Evolutionary conservation across 2,888 invertebrate species (phyloP).

Genomic region (Andrena camellia): DNA sequence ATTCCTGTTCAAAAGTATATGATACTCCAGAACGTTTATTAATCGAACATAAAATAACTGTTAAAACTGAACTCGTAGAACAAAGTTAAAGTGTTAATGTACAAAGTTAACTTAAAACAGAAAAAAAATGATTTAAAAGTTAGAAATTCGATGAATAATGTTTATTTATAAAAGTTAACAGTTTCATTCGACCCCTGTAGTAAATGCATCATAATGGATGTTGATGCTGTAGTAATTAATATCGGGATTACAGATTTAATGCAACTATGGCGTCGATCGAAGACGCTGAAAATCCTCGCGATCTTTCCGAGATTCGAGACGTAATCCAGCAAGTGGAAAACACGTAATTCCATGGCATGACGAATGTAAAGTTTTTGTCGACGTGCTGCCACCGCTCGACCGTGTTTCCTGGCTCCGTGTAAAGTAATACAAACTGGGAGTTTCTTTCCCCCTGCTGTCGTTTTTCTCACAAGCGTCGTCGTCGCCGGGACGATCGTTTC

Average conservation of each 20-base stretch:
- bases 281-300: neutral
- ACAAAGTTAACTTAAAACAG: too few relatives aligned
- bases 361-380: conserved; percentile 42
- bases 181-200: too few relatives aligned
- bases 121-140: too few relatives aligned
- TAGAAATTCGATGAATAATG: too few relatives aligned
- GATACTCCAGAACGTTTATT: too few relatives aligned
- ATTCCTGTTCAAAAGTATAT: too few relatives aligned
- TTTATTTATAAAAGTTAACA: too few relatives aligned
- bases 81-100: too few relatives aligned
- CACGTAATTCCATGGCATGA: conserved; percentile 33
- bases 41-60: too few relatives aligned
- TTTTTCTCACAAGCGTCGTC: conserved; percentile 23
- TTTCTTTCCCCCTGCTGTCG: conserved; percentile 21
- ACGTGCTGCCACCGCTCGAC: conserved; percentile 4
- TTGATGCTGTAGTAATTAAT: neutral
- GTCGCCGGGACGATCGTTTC: conserved; percentile 12
- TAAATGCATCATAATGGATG: too few relatives aligned
- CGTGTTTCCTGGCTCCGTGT: conserved; percentile 31
- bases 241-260: neutral
- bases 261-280: neutral
- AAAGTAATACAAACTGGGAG: conserved; percentile 31
- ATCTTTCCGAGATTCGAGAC: conserved; percentile 11
- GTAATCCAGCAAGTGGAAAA: conserved; percentile 5
- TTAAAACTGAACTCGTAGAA: too few relatives aligned